phyloP scores from a whole-genome alignment of 1,140 invertebrate genomes.

The Chelonus insularis region DNA sequence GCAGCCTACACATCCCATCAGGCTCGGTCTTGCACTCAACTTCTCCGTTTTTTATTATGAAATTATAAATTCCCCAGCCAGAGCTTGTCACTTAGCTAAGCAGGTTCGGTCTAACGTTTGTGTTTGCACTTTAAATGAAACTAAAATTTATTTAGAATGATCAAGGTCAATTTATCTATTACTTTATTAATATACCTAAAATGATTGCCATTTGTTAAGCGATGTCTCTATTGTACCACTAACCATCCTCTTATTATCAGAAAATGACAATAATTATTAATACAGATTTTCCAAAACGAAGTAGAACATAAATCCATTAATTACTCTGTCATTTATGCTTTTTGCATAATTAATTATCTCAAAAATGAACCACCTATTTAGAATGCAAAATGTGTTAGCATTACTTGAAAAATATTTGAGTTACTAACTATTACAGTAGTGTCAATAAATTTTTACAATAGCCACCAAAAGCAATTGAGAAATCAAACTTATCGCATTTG shows the following conservation, averaged over 20 bases:
- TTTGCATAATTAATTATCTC: too few relatives aligned
- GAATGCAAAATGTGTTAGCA: too few relatives aligned
- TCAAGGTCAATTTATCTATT: too few relatives aligned
- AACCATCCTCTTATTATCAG: conserved; percentile 36
- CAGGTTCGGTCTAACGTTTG: conserved; percentile 70
- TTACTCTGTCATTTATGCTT: too few relatives aligned
- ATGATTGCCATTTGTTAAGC: conserved; percentile 16
- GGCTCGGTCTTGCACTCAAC: conserved; percentile 95
- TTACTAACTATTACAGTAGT: too few relatives aligned
- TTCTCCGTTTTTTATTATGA: conserved; percentile 99
- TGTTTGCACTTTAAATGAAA: conserved; percentile 25
- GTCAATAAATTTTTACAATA: too few relatives aligned
- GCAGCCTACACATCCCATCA: conserved; percentile 96
- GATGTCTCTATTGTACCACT: conserved; percentile 38
- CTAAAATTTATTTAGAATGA: background rate
- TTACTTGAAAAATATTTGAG: too few relatives aligned
- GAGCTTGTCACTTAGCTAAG: conserved; percentile 96
- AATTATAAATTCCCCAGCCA: conserved; percentile 95
- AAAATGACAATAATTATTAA: background rate
- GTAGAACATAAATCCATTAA: too few relatives aligned
- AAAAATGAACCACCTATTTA: too few relatives aligned
- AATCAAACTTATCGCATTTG: too few relatives aligned
- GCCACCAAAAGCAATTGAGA: too few relatives aligned
- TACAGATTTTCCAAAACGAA: background rate
- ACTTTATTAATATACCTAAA: conserved; percentile 31